Percentiles rank a stretch among this genome's conserved stretches.
Evolutionary conservation across 2,888 invertebrate genomes (phyloP).

Genomic region (Tetrapedia diversipes): DNA sequence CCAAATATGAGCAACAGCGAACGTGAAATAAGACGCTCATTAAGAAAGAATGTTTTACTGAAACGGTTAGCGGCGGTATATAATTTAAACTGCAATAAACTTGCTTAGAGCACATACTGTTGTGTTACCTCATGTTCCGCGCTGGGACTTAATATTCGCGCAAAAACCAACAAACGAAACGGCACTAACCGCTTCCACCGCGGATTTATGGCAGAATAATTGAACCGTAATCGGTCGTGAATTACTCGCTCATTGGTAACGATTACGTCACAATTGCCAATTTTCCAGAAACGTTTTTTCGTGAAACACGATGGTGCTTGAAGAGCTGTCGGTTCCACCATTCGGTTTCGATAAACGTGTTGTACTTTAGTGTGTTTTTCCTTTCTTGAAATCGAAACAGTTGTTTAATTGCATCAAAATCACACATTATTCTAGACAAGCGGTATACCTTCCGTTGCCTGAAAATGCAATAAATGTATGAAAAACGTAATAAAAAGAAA

Average conservation of each 20-base stretch:
- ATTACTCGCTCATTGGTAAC: conserved; percentile 11
- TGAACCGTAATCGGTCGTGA: conserved; percentile 37
- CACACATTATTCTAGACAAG: too few species aligned
- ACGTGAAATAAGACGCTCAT: conserved; percentile 73
- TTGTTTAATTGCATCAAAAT: too few species aligned
- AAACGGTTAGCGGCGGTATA: conserved; percentile 58
- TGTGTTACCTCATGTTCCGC: conserved; percentile 29
- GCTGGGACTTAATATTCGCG: conserved; percentile 30
- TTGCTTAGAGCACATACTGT: conserved; percentile 43
- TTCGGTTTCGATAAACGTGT: not conserved
- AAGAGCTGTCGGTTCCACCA: not conserved
- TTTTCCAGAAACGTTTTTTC: conserved; percentile 1
- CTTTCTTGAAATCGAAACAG: too few species aligned
- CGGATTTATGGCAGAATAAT: conserved; percentile 41
- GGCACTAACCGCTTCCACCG: conserved; percentile 13
- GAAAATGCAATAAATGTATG: too few species aligned
- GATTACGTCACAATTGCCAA: conserved; percentile 11
- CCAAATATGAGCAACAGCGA: conserved; percentile 75
- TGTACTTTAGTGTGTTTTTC: not conserved
- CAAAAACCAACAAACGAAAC: conserved; percentile 48
- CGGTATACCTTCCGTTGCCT: too few species aligned
- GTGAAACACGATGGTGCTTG: not conserved
- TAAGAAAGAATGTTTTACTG: conserved; percentile 76
- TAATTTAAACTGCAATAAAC: conserved; percentile 66
- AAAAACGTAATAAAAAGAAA: too few species aligned